A percentile compares a stretch with the other conserved stretches of the same genome.
Evolutionary conservation across 1,140 invertebrate species (phyloP).

Genomic region (Lethocerus indicus): DNA sequence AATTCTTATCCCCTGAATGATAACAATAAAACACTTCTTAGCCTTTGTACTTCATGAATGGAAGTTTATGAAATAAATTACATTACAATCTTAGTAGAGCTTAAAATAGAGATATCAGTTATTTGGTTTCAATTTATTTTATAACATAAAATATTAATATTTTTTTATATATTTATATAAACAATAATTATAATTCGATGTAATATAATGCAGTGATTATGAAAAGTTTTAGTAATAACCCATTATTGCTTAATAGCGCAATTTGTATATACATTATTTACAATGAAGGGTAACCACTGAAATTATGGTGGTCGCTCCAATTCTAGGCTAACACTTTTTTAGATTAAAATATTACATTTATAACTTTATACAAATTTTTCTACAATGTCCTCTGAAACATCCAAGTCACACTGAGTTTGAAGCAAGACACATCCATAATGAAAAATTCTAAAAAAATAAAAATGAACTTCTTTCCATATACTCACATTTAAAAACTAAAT

Average conservation of each 20-base stretch:
- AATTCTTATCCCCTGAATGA: not conserved
- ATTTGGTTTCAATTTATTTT: slow-evolving; percentile 1
- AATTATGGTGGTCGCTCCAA: too few relatives aligned
- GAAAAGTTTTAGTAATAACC: slow-evolving; percentile 6
- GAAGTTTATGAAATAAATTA: slow-evolving; percentile 12
- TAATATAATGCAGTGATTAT: slow-evolving; percentile 13
- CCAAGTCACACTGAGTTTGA: too few relatives aligned
- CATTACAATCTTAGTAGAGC: slow-evolving; percentile 8
- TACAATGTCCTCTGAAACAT: too few relatives aligned
- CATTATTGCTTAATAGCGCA: slow-evolving; percentile 11
- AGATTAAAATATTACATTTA: too few relatives aligned
- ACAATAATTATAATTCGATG: slow-evolving; percentile 11
- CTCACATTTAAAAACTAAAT: too few relatives aligned
- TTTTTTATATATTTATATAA: slow-evolving; percentile 9
- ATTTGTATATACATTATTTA: slow-evolving; percentile 8
- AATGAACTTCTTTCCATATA: too few relatives aligned
- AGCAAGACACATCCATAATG: too few relatives aligned
- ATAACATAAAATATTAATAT: slow-evolving; percentile 6
- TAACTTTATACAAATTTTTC: too few relatives aligned
- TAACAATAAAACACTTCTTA: slow-evolving; percentile 8
- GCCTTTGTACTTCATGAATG: slow-evolving; percentile 16
- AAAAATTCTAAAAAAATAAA: too few relatives aligned
- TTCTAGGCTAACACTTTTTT: too few relatives aligned
- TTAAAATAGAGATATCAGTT: slow-evolving; percentile 2
- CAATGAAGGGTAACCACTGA: slow-evolving; percentile 9